Base-by-base conservation (phyloP, 1,140 invertebrate species). In the Trachymyrmex cornetzi region DNA sequence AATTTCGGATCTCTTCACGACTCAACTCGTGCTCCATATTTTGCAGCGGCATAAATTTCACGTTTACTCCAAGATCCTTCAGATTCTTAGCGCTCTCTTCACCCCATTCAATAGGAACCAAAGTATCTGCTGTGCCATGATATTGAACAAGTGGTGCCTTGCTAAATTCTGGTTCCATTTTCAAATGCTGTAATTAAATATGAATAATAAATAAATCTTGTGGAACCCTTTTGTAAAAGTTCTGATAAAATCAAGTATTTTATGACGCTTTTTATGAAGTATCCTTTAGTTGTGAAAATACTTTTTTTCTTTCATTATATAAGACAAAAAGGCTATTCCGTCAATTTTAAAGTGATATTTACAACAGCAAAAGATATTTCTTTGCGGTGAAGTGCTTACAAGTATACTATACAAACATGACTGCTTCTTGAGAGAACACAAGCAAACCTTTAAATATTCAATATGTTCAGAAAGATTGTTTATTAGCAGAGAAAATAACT, bases 61-160 rank as follows among this genome's bases (percentile, higher is more conserved):
- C 95, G 34, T 94, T 92, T 0, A 97, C 95, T 6, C 96, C 96
- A 5, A 96, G 86, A 14, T 95, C 92, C 44, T 93, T 91, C 5
- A 96, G 88, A 14, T 92, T 93, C 27, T 96, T 92, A 85, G 95
- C 95, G 2, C 95, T 96, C 57, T 95, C 92, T 87, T 94, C 69
- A 6, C 96, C 96, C 96, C 96, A 97, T 59, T 94, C 89, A 14
- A 95, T 59, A 0, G 96, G 95, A 7, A 97, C 96, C 5, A 97
- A 87, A 3, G 93, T 93, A 90, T 97, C 96, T n/a, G 91, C 69
- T 30, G 84, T 75, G 19, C 95, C 95, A 86, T 95, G 95, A 57
- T 94, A 94, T 82, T 94, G 94, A 55, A 95, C 87, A 50, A 96
- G 79, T 24, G 93, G 92, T 55, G 95, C 88, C 16, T 63, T 86